These are phyloP conservation scores for Dendroctonus ponderosae DNA, from an alignment of 1,140 invertebrate genomes.

Conservation along the genomic window DNA sequence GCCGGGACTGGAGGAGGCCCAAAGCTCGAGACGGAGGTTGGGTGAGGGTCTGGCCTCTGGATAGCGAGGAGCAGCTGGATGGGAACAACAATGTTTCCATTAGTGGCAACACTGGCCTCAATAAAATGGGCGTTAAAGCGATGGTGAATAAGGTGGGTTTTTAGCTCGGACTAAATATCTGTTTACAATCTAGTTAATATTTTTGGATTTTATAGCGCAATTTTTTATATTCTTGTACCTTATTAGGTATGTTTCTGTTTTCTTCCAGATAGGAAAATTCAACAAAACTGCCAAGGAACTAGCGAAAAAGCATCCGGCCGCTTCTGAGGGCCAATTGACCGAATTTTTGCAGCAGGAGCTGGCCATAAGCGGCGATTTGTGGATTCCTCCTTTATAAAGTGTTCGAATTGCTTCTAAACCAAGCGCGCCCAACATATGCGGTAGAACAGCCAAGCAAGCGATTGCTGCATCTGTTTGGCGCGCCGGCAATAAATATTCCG, in stretches of 20 bases:
- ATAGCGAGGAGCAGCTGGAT: slow-evolving; percentile 24
- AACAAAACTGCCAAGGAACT: slow-evolving; percentile 45
- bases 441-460: background rate
- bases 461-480: background rate
- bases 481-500: too few relatives aligned
- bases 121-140: slow-evolving; percentile 35
- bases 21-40: slow-evolving; percentile 60
- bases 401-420: background rate
- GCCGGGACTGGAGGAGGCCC: slow-evolving; percentile 59
- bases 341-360: slow-evolving; percentile 44
- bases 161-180: background rate
- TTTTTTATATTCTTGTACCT: background rate
- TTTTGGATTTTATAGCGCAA: too few relatives aligned
- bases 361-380: slow-evolving; percentile 43
- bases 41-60: slow-evolving; percentile 60
- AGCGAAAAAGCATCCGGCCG: slow-evolving; percentile 43
- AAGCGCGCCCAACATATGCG: background rate
- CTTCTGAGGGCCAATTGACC: slow-evolving; percentile 46
- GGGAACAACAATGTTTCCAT: slow-evolving; percentile 31
- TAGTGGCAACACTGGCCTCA: slow-evolving; percentile 5
- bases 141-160: slow-evolving; percentile 41
- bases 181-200: background rate
- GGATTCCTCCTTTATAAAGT: slow-evolving; percentile 43
- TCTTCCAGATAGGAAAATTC: slow-evolving; percentile 45
- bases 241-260: background rate